phyloP scores from a whole-genome alignment of 2,888 invertebrate genomes.

The Callinectes sapidus region DNA sequence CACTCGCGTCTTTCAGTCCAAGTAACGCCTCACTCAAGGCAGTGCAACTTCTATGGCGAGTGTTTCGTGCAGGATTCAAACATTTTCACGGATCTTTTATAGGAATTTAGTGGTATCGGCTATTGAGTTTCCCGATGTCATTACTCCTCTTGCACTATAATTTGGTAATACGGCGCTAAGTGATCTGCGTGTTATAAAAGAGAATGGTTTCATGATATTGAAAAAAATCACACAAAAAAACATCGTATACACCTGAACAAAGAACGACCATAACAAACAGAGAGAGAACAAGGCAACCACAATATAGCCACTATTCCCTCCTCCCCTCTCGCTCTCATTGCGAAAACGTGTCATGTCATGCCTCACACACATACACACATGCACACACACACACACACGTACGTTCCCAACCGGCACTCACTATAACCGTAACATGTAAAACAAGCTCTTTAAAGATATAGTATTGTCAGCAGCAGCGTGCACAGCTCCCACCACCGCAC shows the following conservation, averaged over 20 bases:
- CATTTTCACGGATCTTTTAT: background rate
- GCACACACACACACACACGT: too few species aligned
- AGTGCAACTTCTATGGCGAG: background rate
- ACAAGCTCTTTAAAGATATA: constrained; percentile 6
- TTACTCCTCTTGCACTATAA: background rate
- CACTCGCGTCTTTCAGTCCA: background rate
- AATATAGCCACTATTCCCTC: background rate
- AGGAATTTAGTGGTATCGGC: background rate
- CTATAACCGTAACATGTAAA: background rate
- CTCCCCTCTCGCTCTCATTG: background rate
- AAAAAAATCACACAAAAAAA: background rate
- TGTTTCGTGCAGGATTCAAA: background rate
- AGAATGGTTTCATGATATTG: background rate
- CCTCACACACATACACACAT: constrained; percentile 13
- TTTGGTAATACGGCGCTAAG: background rate
- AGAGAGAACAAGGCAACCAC: background rate
- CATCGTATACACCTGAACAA: background rate
- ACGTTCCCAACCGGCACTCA: background rate
- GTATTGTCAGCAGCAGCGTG: background rate
- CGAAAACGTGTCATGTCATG: background rate
- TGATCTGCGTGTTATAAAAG: background rate
- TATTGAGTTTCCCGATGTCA: background rate
- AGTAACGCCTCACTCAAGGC: background rate
- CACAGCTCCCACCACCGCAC: background rate
- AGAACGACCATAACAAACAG: background rate